Evolutionary conservation across 1,140 invertebrate species (phyloP), one percentile per base, ranked within the genome.

Genomic region (Maniola jurtina): DNA sequence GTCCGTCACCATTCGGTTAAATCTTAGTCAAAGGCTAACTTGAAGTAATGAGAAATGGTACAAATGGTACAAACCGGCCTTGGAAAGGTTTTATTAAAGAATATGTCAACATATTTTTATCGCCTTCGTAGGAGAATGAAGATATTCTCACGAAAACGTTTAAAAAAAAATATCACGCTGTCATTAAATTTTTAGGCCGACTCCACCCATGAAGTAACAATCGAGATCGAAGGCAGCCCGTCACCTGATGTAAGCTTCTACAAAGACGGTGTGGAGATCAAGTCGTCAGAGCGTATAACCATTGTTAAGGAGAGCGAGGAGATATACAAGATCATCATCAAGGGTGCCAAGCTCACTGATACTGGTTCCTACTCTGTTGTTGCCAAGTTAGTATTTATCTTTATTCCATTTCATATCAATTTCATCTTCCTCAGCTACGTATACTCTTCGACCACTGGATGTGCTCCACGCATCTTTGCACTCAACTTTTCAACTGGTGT

Each of bases 301-400:
- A 93, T 97, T 14, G 87, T 92, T 0, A 94, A 95, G 75, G 94
- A 96, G 68, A 92, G 89, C 0, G 92, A 93, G 6, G 93, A 94
- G 63, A 83, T 77, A 9, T 95, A 95, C 75, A 93, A 94, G 33
- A 91, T 99, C 16, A 93, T 95, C 13, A 96, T 99, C 52, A 94
- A 95, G 64, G 94, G 96, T 63, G 94, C 96, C 0, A 93, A 93
- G 57, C 91, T 98, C 0, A 96, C 96, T 34, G 98, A 99, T 85
- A 92, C 96, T 35, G 98, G 98, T 8, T 96, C 95, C n/a, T 99
- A 99, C 81, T 97, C 97, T 0, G 95, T 98, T 11, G 94, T 98
- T 1, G 96, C 98, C 0, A 95, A 95, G 86, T 89, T 45, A 85
- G 86, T 84, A 34, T 6, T 42, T 11, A 63, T 55, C 6, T 50